These are phyloP conservation scores for Cosmia trapezina DNA, from an alignment of 2,888 invertebrate genomes.

Conservation along the genomic window DNA sequence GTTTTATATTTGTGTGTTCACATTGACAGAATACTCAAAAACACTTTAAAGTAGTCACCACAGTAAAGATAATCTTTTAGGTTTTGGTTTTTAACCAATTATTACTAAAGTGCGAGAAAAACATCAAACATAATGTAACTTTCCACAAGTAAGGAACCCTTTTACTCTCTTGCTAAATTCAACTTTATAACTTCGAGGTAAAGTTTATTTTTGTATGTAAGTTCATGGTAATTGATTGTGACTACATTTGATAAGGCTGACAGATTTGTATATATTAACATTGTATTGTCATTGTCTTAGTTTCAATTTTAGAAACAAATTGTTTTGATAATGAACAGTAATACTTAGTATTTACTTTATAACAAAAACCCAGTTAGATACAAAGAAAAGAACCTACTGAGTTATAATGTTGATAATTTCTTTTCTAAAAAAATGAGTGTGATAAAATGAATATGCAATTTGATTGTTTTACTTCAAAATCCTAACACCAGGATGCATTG, in stretches of 20 bases:
- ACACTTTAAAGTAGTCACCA: neutral
- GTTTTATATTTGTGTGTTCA: too few relatives aligned
- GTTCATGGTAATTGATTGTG: neutral
- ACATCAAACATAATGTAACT: neutral
- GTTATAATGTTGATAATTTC: neutral
- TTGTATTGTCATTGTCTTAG: neutral
- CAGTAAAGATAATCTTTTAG: neutral
- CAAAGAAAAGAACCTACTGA: neutral
- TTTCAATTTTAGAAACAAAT: conserved; percentile 9
- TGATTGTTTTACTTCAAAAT: neutral
- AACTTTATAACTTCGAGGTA: neutral
- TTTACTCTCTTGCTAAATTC: neutral
- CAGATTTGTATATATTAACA: conserved; percentile 9
- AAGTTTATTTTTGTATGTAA: conserved; percentile 2
- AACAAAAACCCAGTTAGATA: neutral
- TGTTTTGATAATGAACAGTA: conserved; percentile 1
- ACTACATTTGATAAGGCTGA: conserved; percentile 13
- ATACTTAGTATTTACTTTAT: too few relatives aligned
- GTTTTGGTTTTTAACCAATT: neutral
- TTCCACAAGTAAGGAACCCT: neutral
- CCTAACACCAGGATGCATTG: neutral
- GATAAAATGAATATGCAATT: neutral
- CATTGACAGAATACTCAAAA: neutral
- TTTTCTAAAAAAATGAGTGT: neutral
- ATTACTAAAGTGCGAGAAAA: neutral